Base-by-base conservation (phyloP, 1,140 invertebrate genomes). In the Brachionus paranguensis region DNA sequence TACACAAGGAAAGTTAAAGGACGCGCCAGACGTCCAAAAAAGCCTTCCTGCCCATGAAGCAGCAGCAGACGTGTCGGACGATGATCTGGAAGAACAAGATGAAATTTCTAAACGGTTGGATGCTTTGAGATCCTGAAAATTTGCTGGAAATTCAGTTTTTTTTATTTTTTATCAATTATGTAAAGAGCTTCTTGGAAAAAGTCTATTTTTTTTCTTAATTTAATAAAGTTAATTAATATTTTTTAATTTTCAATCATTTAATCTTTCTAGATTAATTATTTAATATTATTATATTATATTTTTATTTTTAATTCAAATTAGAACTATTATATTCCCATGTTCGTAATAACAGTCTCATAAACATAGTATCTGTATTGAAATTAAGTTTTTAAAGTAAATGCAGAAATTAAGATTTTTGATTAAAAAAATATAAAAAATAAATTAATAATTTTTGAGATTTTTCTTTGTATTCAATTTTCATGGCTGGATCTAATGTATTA, bases 81-180 rank as follows among this genome's bases (percentile, higher is more conserved):
- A 81, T 41, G 78, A 81, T 11, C 2, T 81, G n/a, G 53, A 64
- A 37, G 78, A 81, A 37, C 78, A 60, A 64, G 78, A 81, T 41
- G 78, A 81, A 64, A 81, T 81, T 24, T 60, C 64, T n/a, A 81
- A 81, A 65, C 24, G 78, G 5, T n/a, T 81, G 33, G 78, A 81
- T n/a, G 78, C 78, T 29, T 81, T 81, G 37, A 43, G 78, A 60
- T 81, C 78, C 1, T 81, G 20, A 41, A 24, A 0, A 37, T 29
- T 10, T 68, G 6, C 12, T 14, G 20, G 7, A 17, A 4, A 43
- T 72, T 41, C 17, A 37, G 33, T 2, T 37, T 72, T 43, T 17
- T 68, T 12, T 2, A 24, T 60, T 60, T 60, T 60, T 60, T 20
- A 20, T 20, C n/a, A 37, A 60, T 60, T 10, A 20, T 60, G 53